Percentiles rank a stretch among this genome's conserved stretches.
Evolutionary conservation across 1,140 invertebrate species (phyloP).

Genomic region (Drosophila sulfurigaster): DNA sequence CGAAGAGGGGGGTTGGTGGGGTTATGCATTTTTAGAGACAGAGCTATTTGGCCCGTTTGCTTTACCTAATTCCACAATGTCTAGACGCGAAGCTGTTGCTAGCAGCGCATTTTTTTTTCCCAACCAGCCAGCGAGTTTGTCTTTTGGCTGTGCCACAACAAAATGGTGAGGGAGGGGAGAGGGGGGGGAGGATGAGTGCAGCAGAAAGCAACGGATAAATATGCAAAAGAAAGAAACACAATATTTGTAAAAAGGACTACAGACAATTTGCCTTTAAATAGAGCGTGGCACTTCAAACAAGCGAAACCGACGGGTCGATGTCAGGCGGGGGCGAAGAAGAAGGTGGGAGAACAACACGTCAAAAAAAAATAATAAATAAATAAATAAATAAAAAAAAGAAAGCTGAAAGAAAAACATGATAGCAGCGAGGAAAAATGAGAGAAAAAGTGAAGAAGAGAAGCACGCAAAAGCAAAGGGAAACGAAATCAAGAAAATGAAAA

Average conservation of each 20-base stretch:
- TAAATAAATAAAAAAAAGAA: conserved; percentile 59
- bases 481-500: conserved; percentile 82
- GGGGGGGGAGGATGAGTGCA: conserved; percentile 14
- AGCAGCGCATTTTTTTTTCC: conserved; percentile 44
- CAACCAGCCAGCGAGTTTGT: conserved; percentile 50
- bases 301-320: conserved; percentile 42
- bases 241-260: conserved; percentile 82
- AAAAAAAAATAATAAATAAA: conserved; percentile 53
- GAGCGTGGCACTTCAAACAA: conserved; percentile 83
- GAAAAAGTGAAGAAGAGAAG: conserved; percentile 6
- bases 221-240: conserved; percentile 74
- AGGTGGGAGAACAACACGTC: conserved; percentile 68
- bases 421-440: conserved; percentile 10
- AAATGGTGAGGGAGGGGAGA: conserved; percentile 4
- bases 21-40: conserved; percentile 64
- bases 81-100: conserved; percentile 53
- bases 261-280: conserved; percentile 84
- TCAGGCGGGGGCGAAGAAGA: not conserved
- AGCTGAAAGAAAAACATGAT: conserved; percentile 50
- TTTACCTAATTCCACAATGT: conserved; percentile 66
- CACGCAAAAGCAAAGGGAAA: conserved; percentile 21
- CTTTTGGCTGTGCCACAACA: conserved; percentile 62
- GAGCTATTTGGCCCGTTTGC: conserved; percentile 60
- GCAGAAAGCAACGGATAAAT: conserved; percentile 67
- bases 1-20: not conserved